phyloP scores from a whole-genome alignment of 2,888 invertebrate genomes.

The Drosophila suboccidentalis region DNA sequence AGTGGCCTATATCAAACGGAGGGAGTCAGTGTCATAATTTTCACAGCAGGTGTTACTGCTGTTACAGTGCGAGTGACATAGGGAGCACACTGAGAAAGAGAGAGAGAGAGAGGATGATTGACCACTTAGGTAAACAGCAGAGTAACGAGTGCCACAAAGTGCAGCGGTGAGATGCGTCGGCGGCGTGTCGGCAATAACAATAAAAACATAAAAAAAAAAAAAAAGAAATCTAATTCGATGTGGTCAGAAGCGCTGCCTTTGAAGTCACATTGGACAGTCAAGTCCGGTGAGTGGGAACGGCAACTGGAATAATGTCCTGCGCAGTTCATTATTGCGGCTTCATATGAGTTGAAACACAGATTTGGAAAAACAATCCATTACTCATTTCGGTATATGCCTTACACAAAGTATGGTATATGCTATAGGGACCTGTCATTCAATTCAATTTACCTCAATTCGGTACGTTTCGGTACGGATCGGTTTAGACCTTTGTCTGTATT shows the following conservation, averaged over 20 bases:
- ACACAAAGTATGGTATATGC: neutral
- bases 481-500: neutral
- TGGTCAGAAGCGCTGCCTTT: slow-evolving; percentile 59
- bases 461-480: slow-evolving; percentile 9
- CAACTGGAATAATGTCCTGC: slow-evolving; percentile 20
- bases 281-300: slow-evolving; percentile 19
- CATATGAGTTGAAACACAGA: slow-evolving; percentile 56
- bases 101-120: slow-evolving; percentile 16
- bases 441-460: slow-evolving; percentile 11
- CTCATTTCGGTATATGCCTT: slow-evolving; percentile 54
- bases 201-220: slow-evolving; percentile 60
- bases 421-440: slow-evolving; percentile 3
- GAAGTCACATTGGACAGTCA: slow-evolving; percentile 28
- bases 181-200: slow-evolving; percentile 57
- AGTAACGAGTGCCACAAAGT: slow-evolving; percentile 41
- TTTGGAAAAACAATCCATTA: slow-evolving; percentile 81
- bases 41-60: slow-evolving; percentile 84
- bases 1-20: slow-evolving; percentile 80
- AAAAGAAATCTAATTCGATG: slow-evolving; percentile 70
- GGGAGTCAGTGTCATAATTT: slow-evolving; percentile 84
- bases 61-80: slow-evolving; percentile 51
- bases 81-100: slow-evolving; percentile 12
- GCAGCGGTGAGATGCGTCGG: slow-evolving; percentile 42
- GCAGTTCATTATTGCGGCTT: slow-evolving; percentile 37
- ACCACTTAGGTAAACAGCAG: slow-evolving; percentile 24